Conservation (phyloP, 2,113 vertebrate genomes). For the Dasypus novemcinctus region DNA sequence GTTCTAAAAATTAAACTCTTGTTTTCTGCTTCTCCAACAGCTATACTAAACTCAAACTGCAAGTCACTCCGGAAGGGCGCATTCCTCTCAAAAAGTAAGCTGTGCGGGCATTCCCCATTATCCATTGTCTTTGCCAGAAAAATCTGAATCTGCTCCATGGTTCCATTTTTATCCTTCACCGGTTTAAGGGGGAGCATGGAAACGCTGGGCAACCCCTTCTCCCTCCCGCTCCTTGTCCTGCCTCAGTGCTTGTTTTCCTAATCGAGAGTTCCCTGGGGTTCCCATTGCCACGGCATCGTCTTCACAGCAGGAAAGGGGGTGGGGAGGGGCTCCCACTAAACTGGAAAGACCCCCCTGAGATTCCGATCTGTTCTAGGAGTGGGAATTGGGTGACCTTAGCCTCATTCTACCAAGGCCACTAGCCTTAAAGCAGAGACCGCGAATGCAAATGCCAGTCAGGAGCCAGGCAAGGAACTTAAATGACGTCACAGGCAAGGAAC, state of each 20-base stretch:
- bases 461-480: not conserved
- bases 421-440: not conserved
- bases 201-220: not conserved
- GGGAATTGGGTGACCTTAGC: not conserved
- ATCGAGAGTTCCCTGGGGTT: not conserved
- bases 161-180: not conserved
- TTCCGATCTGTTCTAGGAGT: not conserved
- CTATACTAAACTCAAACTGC: conserved; percentile 94
- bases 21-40: conserved; percentile 81
- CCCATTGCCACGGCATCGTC: not conserved
- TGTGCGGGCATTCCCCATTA: not conserved
- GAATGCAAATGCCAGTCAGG: not conserved
- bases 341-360: not conserved
- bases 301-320: not conserved
- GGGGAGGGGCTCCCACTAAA: not conserved
- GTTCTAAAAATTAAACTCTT: conserved; percentile 52
- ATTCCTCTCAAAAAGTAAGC: conserved; percentile 99
- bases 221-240: not conserved
- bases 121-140: not conserved
- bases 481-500: not conserved
- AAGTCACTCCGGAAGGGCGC: conserved; percentile 94
- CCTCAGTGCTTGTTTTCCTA: not conserved
- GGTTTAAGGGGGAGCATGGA: not conserved
- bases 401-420: not conserved
- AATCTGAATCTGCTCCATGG: not conserved